These are phyloP conservation scores for Paralichthys olivaceus DNA, from an alignment of 2,113 vertebrate species.

Conservation along the genomic window DNA sequence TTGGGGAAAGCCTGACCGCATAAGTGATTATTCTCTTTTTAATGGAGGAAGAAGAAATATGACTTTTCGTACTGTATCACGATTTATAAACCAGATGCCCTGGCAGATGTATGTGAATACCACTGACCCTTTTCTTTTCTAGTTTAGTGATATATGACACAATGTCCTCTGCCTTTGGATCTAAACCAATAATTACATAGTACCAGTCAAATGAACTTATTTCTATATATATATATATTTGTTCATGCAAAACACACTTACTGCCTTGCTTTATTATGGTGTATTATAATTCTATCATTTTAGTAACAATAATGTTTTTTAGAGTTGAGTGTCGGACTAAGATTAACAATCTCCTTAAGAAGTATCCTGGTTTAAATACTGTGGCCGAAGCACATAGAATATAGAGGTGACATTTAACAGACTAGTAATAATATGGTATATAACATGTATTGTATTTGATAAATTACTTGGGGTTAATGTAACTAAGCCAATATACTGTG, in stretches of 20 bases:
- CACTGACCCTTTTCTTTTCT: conserved; percentile 2
- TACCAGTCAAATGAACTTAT: neutral
- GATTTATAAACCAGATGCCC: conserved; percentile 37
- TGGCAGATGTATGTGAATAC: conserved; percentile 31
- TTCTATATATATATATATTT: neutral
- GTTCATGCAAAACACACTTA: conserved; percentile 1
- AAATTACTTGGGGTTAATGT: conserved; percentile 20
- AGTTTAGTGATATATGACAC: neutral
- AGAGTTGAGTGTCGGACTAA: neutral
- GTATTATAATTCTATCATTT: neutral
- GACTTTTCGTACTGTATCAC: conserved; percentile 22
- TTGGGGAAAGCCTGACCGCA: conserved; percentile 8
- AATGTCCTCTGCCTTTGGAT: neutral
- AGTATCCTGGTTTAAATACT: neutral
- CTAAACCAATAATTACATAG: neutral
- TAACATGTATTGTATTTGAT: neutral
- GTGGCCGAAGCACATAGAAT: neutral
- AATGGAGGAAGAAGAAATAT: conserved; percentile 16
- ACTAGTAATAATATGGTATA: neutral
- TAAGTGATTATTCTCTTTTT: conserved; percentile 36
- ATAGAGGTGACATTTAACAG: neutral
- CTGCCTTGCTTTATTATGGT: neutral
- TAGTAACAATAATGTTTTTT: neutral
- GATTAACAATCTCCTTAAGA: neutral
- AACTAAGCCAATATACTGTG: conserved; percentile 1